Conservation (phyloP, 2,888 invertebrate genomes). For the Cheilosia vulpina region DNA sequence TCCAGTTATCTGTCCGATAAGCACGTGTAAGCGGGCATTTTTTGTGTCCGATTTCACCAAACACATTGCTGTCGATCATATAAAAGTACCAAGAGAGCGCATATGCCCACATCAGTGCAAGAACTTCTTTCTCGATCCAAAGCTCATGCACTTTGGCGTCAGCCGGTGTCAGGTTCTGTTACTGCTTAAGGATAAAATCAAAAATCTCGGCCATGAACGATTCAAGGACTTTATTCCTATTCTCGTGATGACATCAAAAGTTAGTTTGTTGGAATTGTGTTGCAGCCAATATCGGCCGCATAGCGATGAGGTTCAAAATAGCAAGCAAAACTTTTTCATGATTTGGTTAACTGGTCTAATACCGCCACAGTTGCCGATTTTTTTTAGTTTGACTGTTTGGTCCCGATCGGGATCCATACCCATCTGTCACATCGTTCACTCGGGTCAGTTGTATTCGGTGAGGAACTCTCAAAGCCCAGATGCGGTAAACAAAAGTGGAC, state of each 20-base stretch:
- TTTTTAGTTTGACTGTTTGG: conserved; percentile 79
- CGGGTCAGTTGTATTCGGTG: conserved; percentile 79
- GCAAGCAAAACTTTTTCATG: conserved; percentile 72
- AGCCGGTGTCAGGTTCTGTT: conserved; percentile 79
- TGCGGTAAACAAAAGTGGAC: conserved; percentile 77
- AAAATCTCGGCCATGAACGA: conserved; percentile 77
- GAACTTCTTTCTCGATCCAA: conserved; percentile 80
- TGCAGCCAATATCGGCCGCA: neutral
- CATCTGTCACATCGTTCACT: conserved; percentile 78
- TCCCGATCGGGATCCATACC: conserved; percentile 71
- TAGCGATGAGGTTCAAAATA: conserved; percentile 3
- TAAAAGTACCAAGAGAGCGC: conserved; percentile 78
- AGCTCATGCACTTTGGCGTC: conserved; percentile 72
- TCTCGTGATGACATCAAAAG: conserved; percentile 79
- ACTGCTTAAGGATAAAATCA: conserved; percentile 79
- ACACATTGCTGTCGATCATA: conserved; percentile 79
- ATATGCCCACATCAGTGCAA: conserved; percentile 78
- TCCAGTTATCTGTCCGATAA: conserved; percentile 79
- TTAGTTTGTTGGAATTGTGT: conserved; percentile 76
- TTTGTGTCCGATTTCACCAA: conserved; percentile 80
- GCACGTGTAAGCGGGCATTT: conserved; percentile 77
- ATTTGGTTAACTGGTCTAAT: conserved; percentile 80
- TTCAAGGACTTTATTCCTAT: conserved; percentile 79
- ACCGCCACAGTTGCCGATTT: conserved; percentile 76
- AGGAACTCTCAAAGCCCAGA: conserved; percentile 76